Base-by-base conservation (phyloP, 2,797 vertebrate species). In the Dallia pectoralis region DNA sequence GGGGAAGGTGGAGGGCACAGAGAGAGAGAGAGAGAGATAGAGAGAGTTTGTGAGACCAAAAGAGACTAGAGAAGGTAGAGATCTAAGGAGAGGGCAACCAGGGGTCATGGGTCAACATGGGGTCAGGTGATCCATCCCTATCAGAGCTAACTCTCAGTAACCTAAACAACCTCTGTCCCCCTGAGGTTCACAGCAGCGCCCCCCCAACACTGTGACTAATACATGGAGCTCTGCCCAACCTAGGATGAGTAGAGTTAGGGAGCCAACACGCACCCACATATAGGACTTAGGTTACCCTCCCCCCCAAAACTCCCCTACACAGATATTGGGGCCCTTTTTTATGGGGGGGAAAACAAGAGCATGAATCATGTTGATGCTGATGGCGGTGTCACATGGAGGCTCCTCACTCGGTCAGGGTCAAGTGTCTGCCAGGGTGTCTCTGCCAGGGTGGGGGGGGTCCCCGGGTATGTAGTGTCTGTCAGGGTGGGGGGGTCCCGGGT, bases 141-240 rank as follows among this genome's bases (percentile, higher is more conserved):
- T 73, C 76, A 72, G 72, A 79, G 59, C 76, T 33, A 18, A 40
- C 62, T 70, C 22, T 70, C 69, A 59, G 66, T 81, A 27, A 86
- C 79, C 81, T 75, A 22, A 16, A 61, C 77, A 80, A 85, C 84
- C 84, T 73, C 75, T 87, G 74, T 79, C 82, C 76, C 67, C 74
- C 78, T 64, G 15, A 70, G 79, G 76, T 77, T 9, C 32, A 69
- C 84, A 75, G 81, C 78, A 62, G 77, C n/a, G 79, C 77, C 77
- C 73, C 81, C 88, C 80, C 82, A 88, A 90, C 91, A 85, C 65
- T 86, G 87, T 87, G 86, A 90, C 87, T 82, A 89, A 91, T 81
- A 78, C 77, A 79, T 75, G 49, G 40, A 83, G 71, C 81, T 82
- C 81, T 59, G 79, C 71, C 44, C 56, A 53, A 68, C 61, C 48